Conservation (phyloP, 2,888 invertebrate species). For the Helicoverpa assulta region DNA sequence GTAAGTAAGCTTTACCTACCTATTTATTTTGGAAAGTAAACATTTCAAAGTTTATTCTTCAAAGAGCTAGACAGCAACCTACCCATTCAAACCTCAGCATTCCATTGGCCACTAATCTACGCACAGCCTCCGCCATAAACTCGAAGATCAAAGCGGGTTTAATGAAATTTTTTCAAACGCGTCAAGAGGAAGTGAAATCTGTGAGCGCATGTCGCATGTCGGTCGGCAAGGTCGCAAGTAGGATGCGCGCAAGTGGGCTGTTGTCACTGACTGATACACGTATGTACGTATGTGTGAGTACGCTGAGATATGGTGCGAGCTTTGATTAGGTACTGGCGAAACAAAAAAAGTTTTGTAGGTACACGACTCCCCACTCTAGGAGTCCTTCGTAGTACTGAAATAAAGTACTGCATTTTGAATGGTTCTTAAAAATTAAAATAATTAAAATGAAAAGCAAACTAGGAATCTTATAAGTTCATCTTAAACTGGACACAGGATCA, state of each 20-base stretch:
- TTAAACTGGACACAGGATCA: too few species aligned
- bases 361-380: too few species aligned
- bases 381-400: too few species aligned
- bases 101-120: slow-evolving; percentile 14
- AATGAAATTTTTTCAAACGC: slow-evolving; percentile 63
- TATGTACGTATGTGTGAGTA: slow-evolving; percentile 52
- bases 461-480: too few species aligned
- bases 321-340: slow-evolving; percentile 9
- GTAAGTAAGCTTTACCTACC: too few species aligned
- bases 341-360: neutral
- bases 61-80: neutral
- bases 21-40: too few species aligned
- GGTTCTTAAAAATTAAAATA: too few species aligned
- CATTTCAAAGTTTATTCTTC: neutral
- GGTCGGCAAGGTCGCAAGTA: slow-evolving; percentile 88
- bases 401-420: too few species aligned
- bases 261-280: slow-evolving; percentile 67
- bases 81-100: slow-evolving; percentile 4
- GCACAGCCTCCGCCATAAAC: slow-evolving; percentile 35
- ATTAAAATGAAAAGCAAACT: too few species aligned
- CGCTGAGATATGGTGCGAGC: slow-evolving; percentile 57
- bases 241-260: slow-evolving; percentile 87
- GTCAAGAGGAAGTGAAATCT: slow-evolving; percentile 86
- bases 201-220: slow-evolving; percentile 76
- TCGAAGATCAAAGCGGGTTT: slow-evolving; percentile 59